A percentile compares a stretch with the other conserved stretches of the same genome.
Evolutionary conservation across 1,140 invertebrate genomes (phyloP).

Genomic region (Euschistus heros): DNA sequence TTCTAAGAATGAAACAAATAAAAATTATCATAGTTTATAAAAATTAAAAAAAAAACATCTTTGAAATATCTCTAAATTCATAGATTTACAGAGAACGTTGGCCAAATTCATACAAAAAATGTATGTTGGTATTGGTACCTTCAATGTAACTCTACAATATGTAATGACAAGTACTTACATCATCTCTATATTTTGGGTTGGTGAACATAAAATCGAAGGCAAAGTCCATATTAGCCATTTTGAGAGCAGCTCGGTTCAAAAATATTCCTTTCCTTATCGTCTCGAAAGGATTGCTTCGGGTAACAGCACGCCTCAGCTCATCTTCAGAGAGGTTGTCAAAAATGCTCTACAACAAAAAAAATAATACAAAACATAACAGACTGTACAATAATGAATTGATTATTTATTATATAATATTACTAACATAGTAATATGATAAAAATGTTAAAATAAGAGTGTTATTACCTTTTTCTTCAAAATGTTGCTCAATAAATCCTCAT

Average conservation of each 20-base stretch:
- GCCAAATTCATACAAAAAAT: too few relatives aligned
- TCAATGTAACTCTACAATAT: too few relatives aligned
- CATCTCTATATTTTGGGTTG: constrained; percentile 50
- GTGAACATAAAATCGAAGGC: constrained; percentile 90
- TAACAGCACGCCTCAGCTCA: constrained; percentile 61
- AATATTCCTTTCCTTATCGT: constrained; percentile 82
- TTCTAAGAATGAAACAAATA: constrained; percentile 20
- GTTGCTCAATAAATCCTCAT: constrained; percentile 52
- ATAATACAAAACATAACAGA: neutral
- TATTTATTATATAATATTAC: neutral
- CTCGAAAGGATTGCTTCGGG: constrained; percentile 88
- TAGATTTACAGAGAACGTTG: too few relatives aligned
- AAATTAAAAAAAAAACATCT: too few relatives aligned
- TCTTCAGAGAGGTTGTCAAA: constrained; percentile 19
- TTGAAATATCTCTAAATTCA: too few relatives aligned
- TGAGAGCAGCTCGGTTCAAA: constrained; percentile 90
- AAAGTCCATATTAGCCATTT: constrained; percentile 96
- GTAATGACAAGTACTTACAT: constrained; percentile 38
- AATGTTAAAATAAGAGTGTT: constrained; percentile 7
- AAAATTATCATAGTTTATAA: too few relatives aligned
- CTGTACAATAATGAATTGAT: too few relatives aligned
- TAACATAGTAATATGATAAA: too few relatives aligned
- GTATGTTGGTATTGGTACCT: too few relatives aligned
- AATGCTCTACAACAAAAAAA: constrained; percentile 20
- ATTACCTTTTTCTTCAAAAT: constrained; percentile 61